These are phyloP conservation scores for Rafetus swinhoei DNA, from an alignment of 2,113 vertebrate genomes.

Conservation along the genomic window DNA sequence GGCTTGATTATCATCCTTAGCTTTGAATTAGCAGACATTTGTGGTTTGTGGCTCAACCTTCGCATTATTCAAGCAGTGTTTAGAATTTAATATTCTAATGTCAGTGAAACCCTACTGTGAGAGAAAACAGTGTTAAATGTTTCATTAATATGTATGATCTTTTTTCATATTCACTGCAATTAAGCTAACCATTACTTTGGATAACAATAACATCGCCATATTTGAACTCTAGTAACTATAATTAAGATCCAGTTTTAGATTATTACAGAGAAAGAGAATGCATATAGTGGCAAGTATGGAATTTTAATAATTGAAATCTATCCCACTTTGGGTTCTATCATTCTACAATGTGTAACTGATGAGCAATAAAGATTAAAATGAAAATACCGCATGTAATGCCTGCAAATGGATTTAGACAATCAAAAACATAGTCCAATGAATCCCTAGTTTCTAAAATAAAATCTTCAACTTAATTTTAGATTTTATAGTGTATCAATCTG, in stretches of 20 bases:
- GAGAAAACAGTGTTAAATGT: conserved; percentile 21
- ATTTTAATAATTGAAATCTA: background rate
- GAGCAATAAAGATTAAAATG: background rate
- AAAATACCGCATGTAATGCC: conserved; percentile 10
- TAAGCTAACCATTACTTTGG: conserved; percentile 36
- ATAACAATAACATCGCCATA: conserved; percentile 14
- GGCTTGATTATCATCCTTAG: background rate
- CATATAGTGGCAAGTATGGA: background rate
- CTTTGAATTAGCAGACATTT: background rate
- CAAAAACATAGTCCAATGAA: background rate
- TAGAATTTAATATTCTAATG: conserved; percentile 5
- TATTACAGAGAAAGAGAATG: conserved; percentile 8
- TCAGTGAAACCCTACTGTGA: conserved; percentile 11
- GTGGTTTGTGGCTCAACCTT: background rate
- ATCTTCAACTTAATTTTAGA: background rate
- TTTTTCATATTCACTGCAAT: conserved; percentile 37
- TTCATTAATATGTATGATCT: conserved; percentile 30
- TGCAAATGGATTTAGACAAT: conserved; percentile 17
- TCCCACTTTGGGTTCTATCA: background rate
- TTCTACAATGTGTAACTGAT: background rate
- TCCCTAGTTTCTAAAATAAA: background rate
- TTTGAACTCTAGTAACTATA: conserved; percentile 6
- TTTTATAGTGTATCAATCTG: background rate
- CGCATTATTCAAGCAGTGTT: background rate
- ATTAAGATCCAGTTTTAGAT: conserved; percentile 42